Base-by-base conservation (phyloP, 1,140 invertebrate genomes). In the Manduca sexta region DNA sequence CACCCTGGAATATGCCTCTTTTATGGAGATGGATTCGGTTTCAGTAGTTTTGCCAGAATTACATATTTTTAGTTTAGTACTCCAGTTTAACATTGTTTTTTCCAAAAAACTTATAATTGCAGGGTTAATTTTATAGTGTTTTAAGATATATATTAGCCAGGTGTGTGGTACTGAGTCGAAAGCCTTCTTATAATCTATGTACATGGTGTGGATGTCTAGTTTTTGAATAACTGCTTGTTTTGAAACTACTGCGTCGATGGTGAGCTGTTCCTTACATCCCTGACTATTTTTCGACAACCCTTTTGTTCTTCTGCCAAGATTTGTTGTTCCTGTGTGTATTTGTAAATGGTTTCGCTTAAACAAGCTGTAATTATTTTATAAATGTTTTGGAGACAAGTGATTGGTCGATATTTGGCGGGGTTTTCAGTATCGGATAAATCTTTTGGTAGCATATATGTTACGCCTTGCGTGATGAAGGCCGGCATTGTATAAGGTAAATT, bases 131-230 rank as follows among this genome's bases (percentile, higher is more conserved):
- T 21, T 21, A 7, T 21, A 21, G 21, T 21, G 21, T 21, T 21
- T 7, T 3, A 21, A 7, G 1, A 51, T 18, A 7, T 58, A 12
- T 17, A 59, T 3, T 5, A 59, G 35, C 56, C 56, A 59, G 16
- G 14, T 48, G n/a, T 59, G 56, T 7, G 56, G 56, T 8, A 57
- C 49, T 0, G 49, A 57, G 16, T 57, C 55, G 37, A 49, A 57
- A 0, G 55, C 55, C 16, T 57, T 58, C 16, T 46, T 17, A 18
- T 59, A 59, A 21, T 59, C 56, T 3, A 59, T 53, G 26, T 50
- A 59, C 44, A 51, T 59, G 6, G 48, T 16, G 11, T 21, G 12
- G 2, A 53, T 40, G 10, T 60, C 15, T 37, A 10, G 12, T 11
- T 60, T 60, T 26, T 17, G 33, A 21, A 4, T 54, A 8, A 16